Evolutionary conservation across 2,888 invertebrate genomes (phyloP).

Genomic region (Eueremaeus valkanovi): DNA sequence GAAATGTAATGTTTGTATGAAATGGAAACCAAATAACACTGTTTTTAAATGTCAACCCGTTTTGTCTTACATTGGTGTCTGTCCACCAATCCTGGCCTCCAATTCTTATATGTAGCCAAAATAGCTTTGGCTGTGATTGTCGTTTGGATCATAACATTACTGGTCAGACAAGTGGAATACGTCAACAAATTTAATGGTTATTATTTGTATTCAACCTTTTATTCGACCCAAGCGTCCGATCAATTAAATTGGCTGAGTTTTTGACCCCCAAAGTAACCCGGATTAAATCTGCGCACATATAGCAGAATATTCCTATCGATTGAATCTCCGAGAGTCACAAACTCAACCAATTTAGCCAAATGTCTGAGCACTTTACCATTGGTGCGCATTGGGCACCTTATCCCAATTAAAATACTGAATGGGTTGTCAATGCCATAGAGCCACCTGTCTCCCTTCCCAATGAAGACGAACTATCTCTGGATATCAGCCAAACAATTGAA

Average conservation of each 20-base stretch:
- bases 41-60: too few relatives aligned
- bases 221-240: background rate
- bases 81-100: background rate
- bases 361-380: too few relatives aligned
- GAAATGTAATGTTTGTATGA: too few relatives aligned
- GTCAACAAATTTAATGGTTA: constrained; percentile 9
- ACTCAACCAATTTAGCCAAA: too few relatives aligned
- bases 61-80: too few relatives aligned
- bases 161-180: constrained; percentile 6
- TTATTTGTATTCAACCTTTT: background rate
- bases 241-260: background rate
- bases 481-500: constrained; percentile 6
- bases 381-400: background rate
- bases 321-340: too few relatives aligned
- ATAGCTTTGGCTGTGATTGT: background rate
- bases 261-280: background rate
- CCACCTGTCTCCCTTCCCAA: background rate
- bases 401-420: too few relatives aligned
- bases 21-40: too few relatives aligned
- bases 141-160: background rate
- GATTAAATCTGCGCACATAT: too few relatives aligned
- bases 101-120: background rate
- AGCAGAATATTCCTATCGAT: too few relatives aligned
- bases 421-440: background rate
- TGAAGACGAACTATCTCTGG: background rate